These are phyloP conservation scores for Urocolius indicus DNA, from an alignment of 2,113 vertebrate genomes.

Conservation along the genomic window DNA sequence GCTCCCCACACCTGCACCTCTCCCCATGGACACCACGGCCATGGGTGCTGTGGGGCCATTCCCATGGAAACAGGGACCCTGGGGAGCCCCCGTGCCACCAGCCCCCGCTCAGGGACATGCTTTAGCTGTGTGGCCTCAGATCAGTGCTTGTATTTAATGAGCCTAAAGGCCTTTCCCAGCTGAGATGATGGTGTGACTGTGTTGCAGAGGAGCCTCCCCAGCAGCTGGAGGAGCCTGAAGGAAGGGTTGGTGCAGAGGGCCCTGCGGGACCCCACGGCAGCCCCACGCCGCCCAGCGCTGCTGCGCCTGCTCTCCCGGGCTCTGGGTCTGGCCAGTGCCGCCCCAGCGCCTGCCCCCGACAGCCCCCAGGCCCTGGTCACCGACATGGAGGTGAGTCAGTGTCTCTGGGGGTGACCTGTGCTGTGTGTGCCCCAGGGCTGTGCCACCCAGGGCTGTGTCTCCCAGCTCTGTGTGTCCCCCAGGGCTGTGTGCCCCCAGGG, in stretches of 20 bases:
- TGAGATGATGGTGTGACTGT: too few species aligned
- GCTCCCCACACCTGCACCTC: not conserved
- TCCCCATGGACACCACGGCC: rapidly evolving
- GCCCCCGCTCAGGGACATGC: too few species aligned
- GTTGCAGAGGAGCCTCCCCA: constrained; percentile 71
- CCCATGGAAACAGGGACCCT: not conserved
- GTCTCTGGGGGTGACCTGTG: too few species aligned
- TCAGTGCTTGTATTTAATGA: too few species aligned
- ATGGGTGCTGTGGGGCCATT: not conserved
- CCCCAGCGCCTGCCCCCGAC: constrained; percentile 10
- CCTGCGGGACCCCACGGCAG: constrained; percentile 66
- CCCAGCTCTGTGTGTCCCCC: too few species aligned
- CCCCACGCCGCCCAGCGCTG: constrained; percentile 56
- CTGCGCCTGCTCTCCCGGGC: constrained; percentile 80
- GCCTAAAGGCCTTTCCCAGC: too few species aligned
- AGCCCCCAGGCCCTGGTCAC: constrained; percentile 71
- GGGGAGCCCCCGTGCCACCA: rapidly evolving
- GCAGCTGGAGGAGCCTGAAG: constrained; percentile 60
- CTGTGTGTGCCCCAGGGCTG: too few species aligned
- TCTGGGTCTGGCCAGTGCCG: constrained; percentile 55
- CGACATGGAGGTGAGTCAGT: constrained; percentile 81
- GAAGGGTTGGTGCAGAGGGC: constrained; percentile 76
- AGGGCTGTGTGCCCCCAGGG: too few species aligned
- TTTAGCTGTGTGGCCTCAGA: too few species aligned
- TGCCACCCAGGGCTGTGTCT: too few species aligned